Evolutionary conservation across 2,113 vertebrate genomes (phyloP), one percentile per base, ranked within the genome.

Genomic region (Chroicocephalus ridibundus): DNA sequence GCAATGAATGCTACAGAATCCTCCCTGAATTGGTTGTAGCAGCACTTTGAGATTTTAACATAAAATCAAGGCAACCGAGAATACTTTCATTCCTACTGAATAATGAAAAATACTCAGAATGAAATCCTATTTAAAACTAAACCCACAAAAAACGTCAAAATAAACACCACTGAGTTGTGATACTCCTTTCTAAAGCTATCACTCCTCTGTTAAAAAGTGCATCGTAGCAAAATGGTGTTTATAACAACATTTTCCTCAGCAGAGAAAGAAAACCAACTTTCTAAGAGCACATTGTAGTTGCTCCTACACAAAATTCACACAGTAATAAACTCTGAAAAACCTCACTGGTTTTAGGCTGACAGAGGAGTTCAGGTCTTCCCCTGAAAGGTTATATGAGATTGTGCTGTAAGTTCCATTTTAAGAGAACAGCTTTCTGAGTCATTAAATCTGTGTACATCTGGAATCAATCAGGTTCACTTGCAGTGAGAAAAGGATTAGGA

Each of bases 381-480:
- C 91, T 88, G 16, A 66, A 94, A 80, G 61, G 34, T 81, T 85
- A 3, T 8, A 15, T 4, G 14, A 86, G 71, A 84, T 12, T 25
- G 36, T 65, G 58, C 46, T 47, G 0, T 64, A 93, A 94, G 69
- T 80, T 71, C 64, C 70, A n/a, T 93, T 96, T 89, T 36, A 90
- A 93, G 88, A 80, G 46, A 93, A 86, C 51, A 58, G 91, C 72
- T 95, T 97, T 97, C 94, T 31, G 91, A 95, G 76, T 79, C 93
- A 77, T 78, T 97, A 95, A 85, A 90, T 92, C 88, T 85, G 10
- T 27, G 31, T 60, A 87, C 95, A 97, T 97, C 96, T 98, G 97
- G 97, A 98, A 98, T 47, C 13, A 89, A 97, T 98, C 93, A 97
- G 92, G 94, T 82, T 86, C 76, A 62, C 91, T 94, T 76, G 66